Evolutionary conservation across 2,113 vertebrate species (phyloP), one percentile per base, ranked within the genome.

Genomic region (Corythaeola cristata): DNA sequence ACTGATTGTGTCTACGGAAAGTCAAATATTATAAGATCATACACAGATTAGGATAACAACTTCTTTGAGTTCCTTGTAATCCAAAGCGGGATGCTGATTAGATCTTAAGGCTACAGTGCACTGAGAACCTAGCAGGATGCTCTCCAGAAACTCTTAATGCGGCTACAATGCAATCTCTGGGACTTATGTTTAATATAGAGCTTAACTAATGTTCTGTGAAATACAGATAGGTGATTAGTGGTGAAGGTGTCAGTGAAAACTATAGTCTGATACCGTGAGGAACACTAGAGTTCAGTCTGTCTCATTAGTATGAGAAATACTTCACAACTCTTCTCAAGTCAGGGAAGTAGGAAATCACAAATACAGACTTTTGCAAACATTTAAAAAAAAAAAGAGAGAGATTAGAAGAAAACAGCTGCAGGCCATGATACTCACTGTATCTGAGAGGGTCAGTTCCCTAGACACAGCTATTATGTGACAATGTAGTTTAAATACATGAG

Each of bases 191-290:
- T 97, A 96, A 93, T 88, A 94, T 91, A 93, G 45, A 76, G 56
- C 62, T 81, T 96, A 96, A 94, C 68, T 87, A 94, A 95, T 95
- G 93, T 96, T 96, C 88, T 97, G 96, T 92, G 97, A 97, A 97
- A 94, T 75, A 90, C 60, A 47, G 72, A 90, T 81, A 75, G 15
- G 69, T 68, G 83, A 93, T 84, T 89, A 92, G 85, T 50, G 35
- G 83, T 52, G 79, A 94, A 90, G 73, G 97, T 87, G 93, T 33
- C 83, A 86, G 73, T 96, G 92, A 95, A 93, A 97, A 78, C 90
- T 68, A 32, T 1, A 81, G 90, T 74, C 88, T 84, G 62, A 94
- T 90, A 50, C 23, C 50, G 69, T 1, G n/a, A 93, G 73, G 56
- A 97, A 92, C 73, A 84, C 19, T 60, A 96, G 88, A 93, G 89